Evolutionary conservation across 2,113 vertebrate species (phyloP).

Genomic region (Chloroceryle aenea): DNA sequence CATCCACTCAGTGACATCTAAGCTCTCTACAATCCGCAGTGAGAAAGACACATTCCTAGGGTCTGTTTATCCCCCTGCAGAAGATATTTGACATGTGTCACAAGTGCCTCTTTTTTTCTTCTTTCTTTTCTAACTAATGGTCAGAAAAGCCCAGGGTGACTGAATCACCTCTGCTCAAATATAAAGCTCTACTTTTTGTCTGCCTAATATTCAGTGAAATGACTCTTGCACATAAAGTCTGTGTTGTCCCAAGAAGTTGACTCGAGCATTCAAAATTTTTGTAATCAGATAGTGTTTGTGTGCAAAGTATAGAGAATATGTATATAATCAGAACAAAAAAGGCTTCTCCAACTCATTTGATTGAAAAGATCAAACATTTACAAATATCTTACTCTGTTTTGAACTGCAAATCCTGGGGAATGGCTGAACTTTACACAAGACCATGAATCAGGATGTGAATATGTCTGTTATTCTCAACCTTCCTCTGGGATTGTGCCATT

Average conservation of each 20-base stretch:
- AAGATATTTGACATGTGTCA: neutral
- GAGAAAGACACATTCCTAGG: neutral
- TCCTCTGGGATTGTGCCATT: constrained; percentile 10
- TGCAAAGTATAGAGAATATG: neutral
- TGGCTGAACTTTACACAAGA: constrained; percentile 56
- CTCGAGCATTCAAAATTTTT: neutral
- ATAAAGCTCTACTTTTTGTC: neutral
- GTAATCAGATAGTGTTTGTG: neutral
- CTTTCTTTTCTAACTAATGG: accelerated
- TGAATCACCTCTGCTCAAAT: neutral
- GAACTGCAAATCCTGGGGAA: constrained; percentile 61
- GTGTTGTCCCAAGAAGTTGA: neutral
- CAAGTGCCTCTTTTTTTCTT: neutral
- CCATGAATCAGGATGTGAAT: neutral
- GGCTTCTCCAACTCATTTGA: neutral
- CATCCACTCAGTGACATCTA: neutral
- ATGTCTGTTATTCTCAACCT: constrained; percentile 22
- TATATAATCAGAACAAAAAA: neutral
- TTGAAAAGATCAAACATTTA: constrained; percentile 20
- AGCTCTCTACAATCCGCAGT: neutral
- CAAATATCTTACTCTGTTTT: constrained; percentile 36
- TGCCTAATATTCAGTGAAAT: neutral
- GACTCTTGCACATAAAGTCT: neutral
- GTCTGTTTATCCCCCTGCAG: neutral
- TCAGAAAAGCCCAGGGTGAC: neutral